Percentiles rank a stretch among this genome's conserved stretches.
Evolutionary conservation across 2,113 vertebrate genomes (phyloP).

Genomic region (Chaenocephalus aceratus): DNA sequence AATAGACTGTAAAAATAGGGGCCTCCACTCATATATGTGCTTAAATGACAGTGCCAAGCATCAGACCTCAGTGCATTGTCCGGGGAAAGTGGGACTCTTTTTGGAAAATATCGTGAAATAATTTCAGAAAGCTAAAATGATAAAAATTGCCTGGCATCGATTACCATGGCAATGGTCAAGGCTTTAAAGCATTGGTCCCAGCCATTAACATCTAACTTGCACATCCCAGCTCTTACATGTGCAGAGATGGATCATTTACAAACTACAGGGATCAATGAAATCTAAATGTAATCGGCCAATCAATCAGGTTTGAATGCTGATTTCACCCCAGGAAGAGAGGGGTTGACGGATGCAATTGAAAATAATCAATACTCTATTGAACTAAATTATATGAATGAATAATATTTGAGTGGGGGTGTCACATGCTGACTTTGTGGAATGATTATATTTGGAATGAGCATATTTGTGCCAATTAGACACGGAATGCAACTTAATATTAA

Average conservation of each 20-base stretch:
- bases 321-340: conserved; percentile 1
- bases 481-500: not conserved
- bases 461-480: not conserved
- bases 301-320: not conserved
- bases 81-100: conserved; percentile 18
- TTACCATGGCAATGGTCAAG: not conserved
- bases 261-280: conserved; percentile 38
- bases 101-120: not conserved
- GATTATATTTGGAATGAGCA: not conserved
- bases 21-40: not conserved
- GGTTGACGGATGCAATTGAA: not conserved
- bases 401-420: conserved; percentile 1
- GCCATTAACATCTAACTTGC: not conserved
- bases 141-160: not conserved
- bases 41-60: not conserved
- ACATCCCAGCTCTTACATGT: conserved; percentile 6
- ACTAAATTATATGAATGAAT: conserved; percentile 32
- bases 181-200: not conserved
- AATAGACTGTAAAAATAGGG: conserved; percentile 33
- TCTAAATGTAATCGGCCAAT: conserved; percentile 1
- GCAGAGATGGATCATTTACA: conserved; percentile 35
- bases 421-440: conserved; percentile 11
- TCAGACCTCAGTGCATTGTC: not conserved
- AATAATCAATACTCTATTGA: not conserved
- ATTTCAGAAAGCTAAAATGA: conserved; percentile 1